Conservation (phyloP, 2,113 vertebrate genomes). For the Platichthys stellatus region DNA sequence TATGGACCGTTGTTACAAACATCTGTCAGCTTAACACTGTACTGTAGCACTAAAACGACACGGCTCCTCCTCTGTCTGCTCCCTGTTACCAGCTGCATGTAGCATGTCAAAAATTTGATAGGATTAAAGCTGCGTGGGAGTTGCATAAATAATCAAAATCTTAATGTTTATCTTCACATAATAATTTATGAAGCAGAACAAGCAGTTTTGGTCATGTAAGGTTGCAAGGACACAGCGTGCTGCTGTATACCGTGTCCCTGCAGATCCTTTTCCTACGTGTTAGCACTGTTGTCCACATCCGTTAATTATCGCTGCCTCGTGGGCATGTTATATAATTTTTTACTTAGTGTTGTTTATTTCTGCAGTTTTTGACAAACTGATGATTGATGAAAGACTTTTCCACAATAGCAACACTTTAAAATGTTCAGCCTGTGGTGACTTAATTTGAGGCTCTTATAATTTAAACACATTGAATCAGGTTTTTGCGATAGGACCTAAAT, state of each 20-base stretch:
- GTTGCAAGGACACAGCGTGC: neutral
- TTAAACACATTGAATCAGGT: no score
- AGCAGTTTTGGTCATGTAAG: slow-evolving; percentile 8
- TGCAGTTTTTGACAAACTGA: neutral
- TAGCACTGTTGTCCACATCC: neutral
- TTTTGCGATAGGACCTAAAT: no score
- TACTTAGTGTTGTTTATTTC: neutral
- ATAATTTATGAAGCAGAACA: slow-evolving; percentile 46
- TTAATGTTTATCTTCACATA: slow-evolving; percentile 47
- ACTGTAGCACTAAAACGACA: slow-evolving; percentile 9
- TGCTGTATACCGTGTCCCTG: neutral
- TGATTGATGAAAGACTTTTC: neutral
- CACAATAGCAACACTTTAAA: neutral
- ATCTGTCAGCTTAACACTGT: slow-evolving; percentile 4
- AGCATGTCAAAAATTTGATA: neutral
- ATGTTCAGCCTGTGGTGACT: neutral
- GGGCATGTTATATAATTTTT: neutral
- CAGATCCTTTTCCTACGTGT: neutral
- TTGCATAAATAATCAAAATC: slow-evolving; percentile 53
- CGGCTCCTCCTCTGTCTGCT: slow-evolving; percentile 12
- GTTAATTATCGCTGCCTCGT: neutral
- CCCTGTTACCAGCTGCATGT: neutral
- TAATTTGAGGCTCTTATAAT: neutral
- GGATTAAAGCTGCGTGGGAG: slow-evolving; percentile 11
- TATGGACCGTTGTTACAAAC: neutral